Evolutionary conservation across 2,797 vertebrate genomes (phyloP), one percentile per base, ranked within the genome.

Genomic region (Liasis olivaceus): DNA sequence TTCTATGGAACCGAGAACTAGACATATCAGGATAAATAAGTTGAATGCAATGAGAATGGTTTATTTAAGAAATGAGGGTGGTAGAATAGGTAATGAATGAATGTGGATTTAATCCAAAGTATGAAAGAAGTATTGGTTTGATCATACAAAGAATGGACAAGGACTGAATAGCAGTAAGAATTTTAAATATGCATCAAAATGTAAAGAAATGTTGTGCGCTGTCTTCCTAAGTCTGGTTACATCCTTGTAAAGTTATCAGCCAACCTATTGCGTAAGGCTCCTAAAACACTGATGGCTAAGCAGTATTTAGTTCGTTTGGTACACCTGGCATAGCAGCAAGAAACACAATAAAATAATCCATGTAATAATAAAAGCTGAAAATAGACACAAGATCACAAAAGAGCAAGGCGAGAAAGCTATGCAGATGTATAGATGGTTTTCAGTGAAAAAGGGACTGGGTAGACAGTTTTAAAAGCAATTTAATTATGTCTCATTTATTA

Each of bases 321-420:
- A 89, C 3, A 59, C 14, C 22, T 63, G 1, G 59, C 5, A 59
- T 66, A 42, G 13, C 1, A 90, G 84, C 47, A 90, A 51, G 62
- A 63, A 92, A 17, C 87, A 91, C 90, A 93, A n/a, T 51, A 62
- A 92, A 94, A 94, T 1, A 42, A 94, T 81, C 1, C 8, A 7
- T 20, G 90, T 15, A 85, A 0, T 66, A 89, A 91, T 62, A 51
- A 59, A 92, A 89, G 4, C 0, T 90, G 8, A 62, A 95, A 94
- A 12, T 36, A 9, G 28, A 66, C 63, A 88, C 85, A 89, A 86
- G 0, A 31, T n/a, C 54, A 31, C 60, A 86, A 69, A 89, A 89
- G 14, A 69, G 31, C 69, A 54, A 84, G 51, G 62, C 26, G 47
- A 66, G 56, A 81, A 89, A 89, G 6, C 22, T 87, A 14, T 87